Percentiles rank a stretch among this genome's conserved stretches.
Conservation (phyloP, 1,140 invertebrate species). For the Melitaea cinxia region DNA sequence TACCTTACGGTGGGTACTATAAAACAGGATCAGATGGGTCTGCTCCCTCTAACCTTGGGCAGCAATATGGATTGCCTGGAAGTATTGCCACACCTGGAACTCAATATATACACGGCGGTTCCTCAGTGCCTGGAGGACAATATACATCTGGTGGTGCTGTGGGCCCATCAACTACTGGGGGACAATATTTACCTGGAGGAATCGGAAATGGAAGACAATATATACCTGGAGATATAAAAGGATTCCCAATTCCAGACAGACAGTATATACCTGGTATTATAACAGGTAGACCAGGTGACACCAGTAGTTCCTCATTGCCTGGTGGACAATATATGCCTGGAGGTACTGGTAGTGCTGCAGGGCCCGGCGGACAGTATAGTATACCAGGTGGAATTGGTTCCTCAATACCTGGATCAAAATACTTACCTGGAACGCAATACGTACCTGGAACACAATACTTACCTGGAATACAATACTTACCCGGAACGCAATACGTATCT, state of each 20-base stretch:
- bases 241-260: neutral
- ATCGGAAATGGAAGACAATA: constrained; percentile 2
- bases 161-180: neutral
- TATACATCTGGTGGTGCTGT: neutral
- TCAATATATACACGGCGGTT: constrained; percentile 12
- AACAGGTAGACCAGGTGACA: constrained; percentile 1
- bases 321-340: constrained; percentile 24
- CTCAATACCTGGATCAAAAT: constrained; percentile 4
- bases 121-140: constrained; percentile 3
- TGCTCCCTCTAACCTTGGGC: too few species aligned
- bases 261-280: constrained; percentile 12
- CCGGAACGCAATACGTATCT: constrained; percentile 25
- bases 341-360: neutral
- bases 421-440: constrained; percentile 24
- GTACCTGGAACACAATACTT: neutral
- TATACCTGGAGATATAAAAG: constrained; percentile 22
- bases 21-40: too few species aligned
- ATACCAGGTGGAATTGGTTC: neutral
- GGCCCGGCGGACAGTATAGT: constrained; percentile 2
- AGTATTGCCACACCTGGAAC: neutral
- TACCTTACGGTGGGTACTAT: too few species aligned
- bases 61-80: constrained; percentile 3
- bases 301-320: neutral
- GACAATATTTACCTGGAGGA: neutral
- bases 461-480: constrained; percentile 1